Percentiles rank a stretch among this genome's conserved stretches.
Conservation (phyloP, 2,797 vertebrate species). For the Pseudochirops corinnae region DNA sequence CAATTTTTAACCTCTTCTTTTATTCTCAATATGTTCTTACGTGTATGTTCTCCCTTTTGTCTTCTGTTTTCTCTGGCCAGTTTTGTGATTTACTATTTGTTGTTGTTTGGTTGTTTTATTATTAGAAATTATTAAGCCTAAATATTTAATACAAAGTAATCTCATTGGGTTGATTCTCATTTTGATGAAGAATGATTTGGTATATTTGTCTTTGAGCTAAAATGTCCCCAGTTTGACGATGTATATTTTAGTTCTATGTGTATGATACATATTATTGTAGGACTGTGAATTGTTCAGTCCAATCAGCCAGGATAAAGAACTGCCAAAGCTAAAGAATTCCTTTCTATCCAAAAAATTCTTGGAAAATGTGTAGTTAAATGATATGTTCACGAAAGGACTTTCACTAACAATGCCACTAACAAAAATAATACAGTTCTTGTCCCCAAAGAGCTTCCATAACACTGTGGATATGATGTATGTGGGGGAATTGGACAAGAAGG, state of each 20-base stretch:
- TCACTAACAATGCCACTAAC: neutral
- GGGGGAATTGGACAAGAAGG: neutral
- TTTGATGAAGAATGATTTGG: neutral
- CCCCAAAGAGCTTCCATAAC: neutral
- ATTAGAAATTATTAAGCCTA: neutral
- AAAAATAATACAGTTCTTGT: neutral
- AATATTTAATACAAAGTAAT: neutral
- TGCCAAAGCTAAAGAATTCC: neutral
- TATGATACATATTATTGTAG: neutral
- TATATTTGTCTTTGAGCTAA: neutral
- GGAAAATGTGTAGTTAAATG: neutral
- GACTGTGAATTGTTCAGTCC: neutral
- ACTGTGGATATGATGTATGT: neutral
- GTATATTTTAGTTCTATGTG: neutral
- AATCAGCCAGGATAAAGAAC: neutral
- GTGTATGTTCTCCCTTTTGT: neutral
- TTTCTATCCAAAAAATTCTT: neutral
- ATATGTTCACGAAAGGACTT: neutral
- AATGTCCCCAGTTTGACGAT: neutral
- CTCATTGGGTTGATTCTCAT: neutral
- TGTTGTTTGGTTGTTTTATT: no score
- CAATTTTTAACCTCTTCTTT: neutral
- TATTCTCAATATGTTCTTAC: neutral
- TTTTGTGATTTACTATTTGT: neutral
- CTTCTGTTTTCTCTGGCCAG: neutral